Evolutionary conservation across 2,113 vertebrate genomes (phyloP).

Genomic region (Bettongia penicillata): DNA sequence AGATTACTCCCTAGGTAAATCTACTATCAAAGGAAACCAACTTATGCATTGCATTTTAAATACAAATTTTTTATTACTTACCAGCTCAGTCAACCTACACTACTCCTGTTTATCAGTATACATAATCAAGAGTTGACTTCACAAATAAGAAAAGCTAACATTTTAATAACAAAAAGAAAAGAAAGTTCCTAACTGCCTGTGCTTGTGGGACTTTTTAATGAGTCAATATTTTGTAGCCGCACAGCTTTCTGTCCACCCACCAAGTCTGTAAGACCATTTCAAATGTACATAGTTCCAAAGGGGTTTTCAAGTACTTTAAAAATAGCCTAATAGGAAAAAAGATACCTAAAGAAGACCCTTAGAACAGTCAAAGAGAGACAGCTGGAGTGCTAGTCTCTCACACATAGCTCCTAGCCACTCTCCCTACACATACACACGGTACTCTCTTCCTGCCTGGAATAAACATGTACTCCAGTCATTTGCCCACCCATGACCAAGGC

Average conservation of each 20-base stretch:
- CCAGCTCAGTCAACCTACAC: background rate
- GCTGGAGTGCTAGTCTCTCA: constrained; percentile 25
- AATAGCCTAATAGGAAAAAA: constrained; percentile 36
- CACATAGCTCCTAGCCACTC: background rate
- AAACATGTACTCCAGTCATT: background rate
- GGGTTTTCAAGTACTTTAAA: constrained; percentile 5
- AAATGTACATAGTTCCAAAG: constrained; percentile 30
- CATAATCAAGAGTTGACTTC: background rate
- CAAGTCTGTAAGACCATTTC: constrained; percentile 45
- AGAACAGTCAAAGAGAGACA: background rate
- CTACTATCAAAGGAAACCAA: background rate
- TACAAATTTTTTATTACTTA: background rate
- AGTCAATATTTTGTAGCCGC: constrained; percentile 9
- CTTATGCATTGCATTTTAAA: background rate
- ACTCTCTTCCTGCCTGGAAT: background rate
- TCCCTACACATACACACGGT: constrained; percentile 12
- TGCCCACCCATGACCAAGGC: constrained; percentile 10
- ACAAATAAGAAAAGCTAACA: background rate
- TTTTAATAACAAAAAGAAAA: background rate
- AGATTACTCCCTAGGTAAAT: background rate
- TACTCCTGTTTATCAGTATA: background rate
- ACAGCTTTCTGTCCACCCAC: constrained; percentile 26
- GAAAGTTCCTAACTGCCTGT: background rate
- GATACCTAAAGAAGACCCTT: background rate
- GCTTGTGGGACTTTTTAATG: constrained; percentile 31